These are phyloP conservation scores for Blastomussa wellsi DNA, from an alignment of 92 coral and sea anemone genomes.

Conservation along the genomic window DNA sequence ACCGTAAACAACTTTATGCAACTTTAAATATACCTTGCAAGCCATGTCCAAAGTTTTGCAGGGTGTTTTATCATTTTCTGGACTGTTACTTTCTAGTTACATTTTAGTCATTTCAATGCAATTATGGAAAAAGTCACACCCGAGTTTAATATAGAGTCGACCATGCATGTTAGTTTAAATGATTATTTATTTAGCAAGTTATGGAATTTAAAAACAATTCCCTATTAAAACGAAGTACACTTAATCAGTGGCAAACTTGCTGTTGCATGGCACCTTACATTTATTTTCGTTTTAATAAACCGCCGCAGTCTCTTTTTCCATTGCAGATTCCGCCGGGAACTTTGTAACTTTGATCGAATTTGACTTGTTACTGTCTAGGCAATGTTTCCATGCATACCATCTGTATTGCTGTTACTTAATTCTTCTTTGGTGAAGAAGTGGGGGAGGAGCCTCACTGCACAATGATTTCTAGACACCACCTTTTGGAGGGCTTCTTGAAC, in stretches of 20 bases:
- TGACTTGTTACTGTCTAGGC: background rate
- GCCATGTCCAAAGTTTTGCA: no score
- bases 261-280: background rate
- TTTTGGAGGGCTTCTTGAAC: constrained; percentile 2
- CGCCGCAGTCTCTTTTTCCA: background rate
- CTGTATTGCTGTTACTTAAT: background rate
- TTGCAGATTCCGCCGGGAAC: background rate
- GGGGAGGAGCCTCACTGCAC: background rate
- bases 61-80: no score
- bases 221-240: no score
- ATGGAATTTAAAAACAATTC: background rate
- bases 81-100: no score
- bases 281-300: background rate
- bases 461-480: background rate
- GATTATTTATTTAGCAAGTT: no score
- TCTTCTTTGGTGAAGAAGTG: background rate
- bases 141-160: no score
- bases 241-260: background rate
- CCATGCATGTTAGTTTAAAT: no score
- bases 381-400: background rate
- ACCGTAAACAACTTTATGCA: no score
- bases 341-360: background rate
- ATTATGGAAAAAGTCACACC: no score
- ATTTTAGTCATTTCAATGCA: no score
- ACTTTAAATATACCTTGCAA: no score